Conservation (phyloP, 2,113 vertebrate species). For the Galemys pyrenaicus region DNA sequence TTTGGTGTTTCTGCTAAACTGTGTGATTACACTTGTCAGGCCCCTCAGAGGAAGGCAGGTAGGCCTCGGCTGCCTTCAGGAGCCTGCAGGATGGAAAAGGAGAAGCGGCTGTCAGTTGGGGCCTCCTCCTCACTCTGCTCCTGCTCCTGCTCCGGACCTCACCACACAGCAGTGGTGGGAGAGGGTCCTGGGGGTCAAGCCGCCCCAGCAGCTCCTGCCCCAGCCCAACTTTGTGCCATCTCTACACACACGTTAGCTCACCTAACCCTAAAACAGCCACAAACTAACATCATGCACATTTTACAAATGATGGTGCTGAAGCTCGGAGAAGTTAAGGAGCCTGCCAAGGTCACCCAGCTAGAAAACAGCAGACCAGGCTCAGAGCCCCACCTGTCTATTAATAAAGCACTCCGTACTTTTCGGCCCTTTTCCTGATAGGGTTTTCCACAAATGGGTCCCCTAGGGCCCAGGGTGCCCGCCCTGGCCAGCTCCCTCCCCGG, state of each 20-base stretch:
- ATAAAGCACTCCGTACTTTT: background rate
- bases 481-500: background rate
- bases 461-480: background rate
- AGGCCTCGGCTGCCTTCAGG: constrained; percentile 54
- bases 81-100: accelerated
- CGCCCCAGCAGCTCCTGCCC: background rate
- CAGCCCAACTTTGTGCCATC: background rate
- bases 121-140: background rate
- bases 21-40: constrained; percentile 82
- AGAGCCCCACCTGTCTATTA: background rate
- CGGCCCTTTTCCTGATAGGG: background rate
- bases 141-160: background rate
- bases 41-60: constrained; percentile 74
- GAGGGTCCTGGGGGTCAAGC: background rate
- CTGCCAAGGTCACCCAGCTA: background rate
- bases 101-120: background rate
- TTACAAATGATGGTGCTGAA: background rate
- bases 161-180: background rate
- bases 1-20: constrained; percentile 61
- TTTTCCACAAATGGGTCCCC: background rate
- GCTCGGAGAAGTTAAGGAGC: constrained; percentile 19
- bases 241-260: background rate
- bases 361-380: background rate
- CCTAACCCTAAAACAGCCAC: background rate
- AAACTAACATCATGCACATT: background rate